Base-by-base conservation (phyloP, 2,888 invertebrate genomes). In the Elysia crispata region DNA sequence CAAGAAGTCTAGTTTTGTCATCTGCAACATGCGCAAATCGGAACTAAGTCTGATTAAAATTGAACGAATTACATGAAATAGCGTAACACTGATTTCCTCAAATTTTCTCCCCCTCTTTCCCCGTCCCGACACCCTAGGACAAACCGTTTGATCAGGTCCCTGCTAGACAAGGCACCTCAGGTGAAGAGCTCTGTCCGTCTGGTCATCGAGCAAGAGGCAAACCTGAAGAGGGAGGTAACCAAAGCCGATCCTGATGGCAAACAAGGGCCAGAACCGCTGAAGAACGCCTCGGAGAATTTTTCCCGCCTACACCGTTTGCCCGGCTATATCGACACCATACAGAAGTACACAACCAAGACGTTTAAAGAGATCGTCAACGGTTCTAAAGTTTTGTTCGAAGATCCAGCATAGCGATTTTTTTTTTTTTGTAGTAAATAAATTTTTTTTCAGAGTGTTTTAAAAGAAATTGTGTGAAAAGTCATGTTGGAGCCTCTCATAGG, bases 181-280 rank as follows among this genome's bases (percentile, higher is more conserved):
- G 85, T 89, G 11, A 83, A 84, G 67, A 81, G 82, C 15, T 87
- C 87, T 15, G 81, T 86, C 8, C 80, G 80, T 8, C 86, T 88
- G 3, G 83, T 89, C 8, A 69, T 87, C 8, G 83, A 85, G 41
- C 87, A 88, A 74, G 87, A 88, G 76, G 82, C 86, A 15, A 83
- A 79, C 8, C 80, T 88, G 72, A 83, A 85, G 30, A 83, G 83
- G 73, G 87, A 87, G 31, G 85, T 89, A 25, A 84, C 85, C 60
- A 88, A 88, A 76, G 79, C 85, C 8, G 85, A 87, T 67, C 81
- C 88, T 15, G 74, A 84, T 8, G 79, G 80, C 11, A 80, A 76
- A 6, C 82, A 86, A 5, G 86, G 85, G 18, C 85, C 87, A n/a
- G 84, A 85, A 28, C 86, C 85, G 0, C 83, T 87, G 77, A 85